A percentile compares a stretch with the other conserved stretches of the same genome.
Evolutionary conservation across 1,140 invertebrate genomes (phyloP).

Genomic region (Lycorma delicatula): DNA sequence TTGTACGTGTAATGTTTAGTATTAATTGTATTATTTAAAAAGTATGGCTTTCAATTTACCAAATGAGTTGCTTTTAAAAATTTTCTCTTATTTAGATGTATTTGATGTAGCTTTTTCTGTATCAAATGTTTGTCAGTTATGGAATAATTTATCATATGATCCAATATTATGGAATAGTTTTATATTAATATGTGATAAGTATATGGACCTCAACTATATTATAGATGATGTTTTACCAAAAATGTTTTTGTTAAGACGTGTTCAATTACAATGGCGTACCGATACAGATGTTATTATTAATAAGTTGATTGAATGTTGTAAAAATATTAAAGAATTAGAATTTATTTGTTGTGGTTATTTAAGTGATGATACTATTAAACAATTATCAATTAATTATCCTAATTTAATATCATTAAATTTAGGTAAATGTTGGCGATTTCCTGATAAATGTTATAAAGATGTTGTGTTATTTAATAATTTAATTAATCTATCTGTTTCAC

Average conservation of each 20-base stretch:
- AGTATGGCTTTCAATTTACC: too few species aligned
- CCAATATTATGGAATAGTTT: not conserved
- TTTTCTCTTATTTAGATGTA: conserved; percentile 14
- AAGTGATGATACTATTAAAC: not conserved
- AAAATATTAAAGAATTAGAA: not conserved
- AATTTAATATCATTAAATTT: conserved; percentile 3
- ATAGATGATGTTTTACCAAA: not conserved
- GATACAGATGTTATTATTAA: not conserved
- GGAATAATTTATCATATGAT: not conserved
- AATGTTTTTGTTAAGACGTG: not conserved
- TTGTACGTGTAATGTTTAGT: too few species aligned
- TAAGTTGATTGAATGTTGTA: not conserved
- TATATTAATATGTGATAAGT: not conserved
- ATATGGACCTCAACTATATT: not conserved
- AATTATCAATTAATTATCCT: not conserved
- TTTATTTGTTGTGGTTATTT: conserved; percentile 10
- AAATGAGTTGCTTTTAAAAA: conserved; percentile 14
- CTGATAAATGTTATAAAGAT: conserved; percentile 6
- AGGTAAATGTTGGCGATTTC: conserved; percentile 15
- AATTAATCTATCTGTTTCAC: conserved; percentile 1
- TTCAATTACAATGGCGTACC: conserved; percentile 1
- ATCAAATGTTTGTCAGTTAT: conserved; percentile 4
- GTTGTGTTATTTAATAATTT: conserved; percentile 3
- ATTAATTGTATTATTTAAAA: too few species aligned
- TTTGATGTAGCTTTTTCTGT: conserved; percentile 8